phyloP scores from a whole-genome alignment of 1,140 invertebrate species.

The Drosophila ironensis region DNA sequence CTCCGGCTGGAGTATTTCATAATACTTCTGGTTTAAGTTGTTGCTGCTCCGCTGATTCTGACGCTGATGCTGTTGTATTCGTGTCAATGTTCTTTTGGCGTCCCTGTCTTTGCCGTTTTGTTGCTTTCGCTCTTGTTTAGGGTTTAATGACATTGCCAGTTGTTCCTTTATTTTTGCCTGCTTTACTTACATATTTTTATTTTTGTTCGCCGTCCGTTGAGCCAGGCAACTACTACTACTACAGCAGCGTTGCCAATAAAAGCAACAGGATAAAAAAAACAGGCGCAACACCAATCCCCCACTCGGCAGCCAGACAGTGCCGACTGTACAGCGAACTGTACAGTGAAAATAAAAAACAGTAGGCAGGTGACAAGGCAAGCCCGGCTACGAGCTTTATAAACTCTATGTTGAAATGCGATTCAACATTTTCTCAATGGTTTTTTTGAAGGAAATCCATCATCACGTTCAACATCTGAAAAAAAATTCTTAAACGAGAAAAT shows the following conservation, averaged over 20 bases:
- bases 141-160: conserved; percentile 82
- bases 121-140: conserved; percentile 79
- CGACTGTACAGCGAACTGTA: conserved; percentile 37
- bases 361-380: conserved; percentile 9
- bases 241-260: conserved; percentile 5
- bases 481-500: too few relatives aligned
- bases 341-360: conserved; percentile 20
- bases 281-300: background rate
- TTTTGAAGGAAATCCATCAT: too few relatives aligned
- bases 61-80: conserved; percentile 69
- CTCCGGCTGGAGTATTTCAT: conserved; percentile 66
- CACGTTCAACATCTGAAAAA: too few relatives aligned
- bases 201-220: conserved; percentile 45
- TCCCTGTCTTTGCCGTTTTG: conserved; percentile 58
- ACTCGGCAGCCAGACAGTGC: conserved; percentile 5
- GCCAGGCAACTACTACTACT: conserved; percentile 64
- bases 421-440: too few relatives aligned
- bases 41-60: conserved; percentile 52
- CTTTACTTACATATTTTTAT: conserved; percentile 32
- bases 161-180: conserved; percentile 35
- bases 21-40: conserved; percentile 74
- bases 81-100: conserved; percentile 72
- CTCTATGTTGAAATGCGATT: too few relatives aligned
- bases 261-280: conserved; percentile 14
- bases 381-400: background rate